Evolutionary conservation across 2,888 invertebrate genomes (phyloP).

Genomic region (Drosophila gaucha): DNA sequence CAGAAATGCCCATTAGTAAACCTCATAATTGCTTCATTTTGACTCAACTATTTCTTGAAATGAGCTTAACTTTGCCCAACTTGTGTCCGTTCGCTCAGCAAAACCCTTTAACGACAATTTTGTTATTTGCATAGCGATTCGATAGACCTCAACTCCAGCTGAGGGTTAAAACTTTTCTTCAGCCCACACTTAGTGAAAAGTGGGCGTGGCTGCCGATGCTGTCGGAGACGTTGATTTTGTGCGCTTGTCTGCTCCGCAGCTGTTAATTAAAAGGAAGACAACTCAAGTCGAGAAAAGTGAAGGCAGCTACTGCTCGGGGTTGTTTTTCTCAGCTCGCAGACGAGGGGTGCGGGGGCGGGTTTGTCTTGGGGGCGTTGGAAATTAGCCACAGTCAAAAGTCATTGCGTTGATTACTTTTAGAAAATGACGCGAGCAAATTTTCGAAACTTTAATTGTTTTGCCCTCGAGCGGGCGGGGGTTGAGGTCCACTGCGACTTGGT

Average conservation of each 20-base stretch:
- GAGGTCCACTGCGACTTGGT: background rate
- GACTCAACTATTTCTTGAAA: slow-evolving; percentile 54
- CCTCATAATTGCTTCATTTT: slow-evolving; percentile 84
- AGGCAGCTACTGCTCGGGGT: slow-evolving; percentile 14
- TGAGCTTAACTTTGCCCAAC: slow-evolving; percentile 38
- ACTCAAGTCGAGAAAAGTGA: slow-evolving; percentile 60
- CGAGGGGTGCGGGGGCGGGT: background rate
- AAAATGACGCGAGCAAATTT: slow-evolving; percentile 75
- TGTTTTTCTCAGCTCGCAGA: too few species aligned
- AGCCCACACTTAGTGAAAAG: background rate
- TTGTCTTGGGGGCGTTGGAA: slow-evolving; percentile 35
- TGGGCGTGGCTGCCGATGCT: slow-evolving; percentile 15
- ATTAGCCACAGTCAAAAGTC: slow-evolving; percentile 82
- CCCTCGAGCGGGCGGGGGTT: slow-evolving; percentile 14
- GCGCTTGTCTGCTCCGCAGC: slow-evolving; percentile 68
- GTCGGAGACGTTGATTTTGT: slow-evolving; percentile 56
- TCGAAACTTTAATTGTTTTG: slow-evolving; percentile 82
- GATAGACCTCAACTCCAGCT: too few species aligned
- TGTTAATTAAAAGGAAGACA: slow-evolving; percentile 81
- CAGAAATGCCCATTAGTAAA: slow-evolving; percentile 84
- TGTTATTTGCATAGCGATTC: slow-evolving; percentile 32
- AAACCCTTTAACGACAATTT: slow-evolving; percentile 45
- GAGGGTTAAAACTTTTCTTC: slow-evolving; percentile 9
- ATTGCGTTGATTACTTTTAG: slow-evolving; percentile 79
- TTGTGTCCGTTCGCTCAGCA: slow-evolving; percentile 12